phyloP scores from a whole-genome alignment of 2,888 invertebrate species.

The Agriopis aurantiaria region DNA sequence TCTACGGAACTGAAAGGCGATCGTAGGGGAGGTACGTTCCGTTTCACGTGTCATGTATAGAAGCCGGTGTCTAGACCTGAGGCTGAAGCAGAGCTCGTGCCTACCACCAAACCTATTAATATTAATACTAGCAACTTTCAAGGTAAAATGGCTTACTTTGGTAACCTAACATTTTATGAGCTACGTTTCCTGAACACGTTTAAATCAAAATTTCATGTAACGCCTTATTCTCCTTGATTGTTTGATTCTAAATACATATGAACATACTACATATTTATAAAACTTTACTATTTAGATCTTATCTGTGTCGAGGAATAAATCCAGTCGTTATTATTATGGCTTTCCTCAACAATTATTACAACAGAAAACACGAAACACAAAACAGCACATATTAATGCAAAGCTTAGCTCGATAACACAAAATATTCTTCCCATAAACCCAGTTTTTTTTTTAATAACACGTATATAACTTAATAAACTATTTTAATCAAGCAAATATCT shows the following conservation, averaged over 20 bases:
- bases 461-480: no score
- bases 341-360: no score
- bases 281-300: no score
- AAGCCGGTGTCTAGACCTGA: slow-evolving; percentile 12
- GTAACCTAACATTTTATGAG: background rate
- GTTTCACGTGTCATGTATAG: slow-evolving; percentile 11
- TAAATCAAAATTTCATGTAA: background rate
- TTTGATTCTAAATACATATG: no score
- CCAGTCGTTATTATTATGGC: no score
- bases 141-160: slow-evolving; percentile 12
- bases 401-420: no score
- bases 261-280: no score
- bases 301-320: no score
- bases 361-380: no score
- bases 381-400: no score
- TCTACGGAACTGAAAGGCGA: slow-evolving; percentile 2
- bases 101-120: slow-evolving; percentile 20
- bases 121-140: slow-evolving; percentile 12
- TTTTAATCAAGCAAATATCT: slow-evolving; percentile 1
- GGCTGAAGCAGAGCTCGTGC: slow-evolving; percentile 3
- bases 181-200: background rate
- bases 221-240: background rate
- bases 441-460: no score
- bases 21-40: slow-evolving; percentile 2
- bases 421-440: background rate